Base-by-base conservation (phyloP, 2,888 invertebrate genomes). In the Drosophila neonasuta region DNA sequence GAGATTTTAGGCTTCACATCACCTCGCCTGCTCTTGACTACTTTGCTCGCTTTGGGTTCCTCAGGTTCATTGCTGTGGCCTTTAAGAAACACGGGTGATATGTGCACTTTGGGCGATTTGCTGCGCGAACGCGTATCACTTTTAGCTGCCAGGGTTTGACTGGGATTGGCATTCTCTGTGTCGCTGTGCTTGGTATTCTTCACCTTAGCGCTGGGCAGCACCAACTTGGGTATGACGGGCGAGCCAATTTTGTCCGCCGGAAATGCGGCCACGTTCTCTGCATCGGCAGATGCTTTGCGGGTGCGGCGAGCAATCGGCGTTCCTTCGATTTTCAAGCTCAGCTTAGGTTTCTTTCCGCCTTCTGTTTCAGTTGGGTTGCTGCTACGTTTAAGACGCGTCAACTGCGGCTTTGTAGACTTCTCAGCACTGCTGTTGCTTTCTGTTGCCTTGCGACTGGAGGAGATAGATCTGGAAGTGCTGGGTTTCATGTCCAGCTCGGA, bases 21-120 rank as follows among this genome's bases (percentile, higher is more conserved):
- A 39, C 2, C 39, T 8, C n/a, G 36, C n/a, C 11, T 5, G 11
- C n/a, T n/a, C 3, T 11, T 36, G n/a, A n/a, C 36, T 36, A 2
- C 48, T 9, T 48, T 48, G 30, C 9, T 30, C 11, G 17, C 15
- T n/a, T 17, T 49, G 74, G 73, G 7, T 54, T 79, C 34, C 42
- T 42, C 24, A 9, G 13, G n/a, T 2, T 11, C 10, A 0, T 15
- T 10, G 6, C 20, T 52, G 29, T 17, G 11, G 1, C 55, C 50
- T 45, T 80, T 74, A 15, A 88, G 52, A 56, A 90, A 90, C 3
- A 49, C 63, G 0, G 90, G 48, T 0, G 89, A 89, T 20, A 90
- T 83, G 57, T 73, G 81, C 4, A 76, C 63, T 62, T 88, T 88
- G 3, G 90, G 89, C 2, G 89, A 89, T 63, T 86, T 88, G 61